Evolutionary conservation across 2,888 invertebrate genomes (phyloP), one percentile per base, ranked within the genome.

Genomic region (Ligdia adustata): DNA sequence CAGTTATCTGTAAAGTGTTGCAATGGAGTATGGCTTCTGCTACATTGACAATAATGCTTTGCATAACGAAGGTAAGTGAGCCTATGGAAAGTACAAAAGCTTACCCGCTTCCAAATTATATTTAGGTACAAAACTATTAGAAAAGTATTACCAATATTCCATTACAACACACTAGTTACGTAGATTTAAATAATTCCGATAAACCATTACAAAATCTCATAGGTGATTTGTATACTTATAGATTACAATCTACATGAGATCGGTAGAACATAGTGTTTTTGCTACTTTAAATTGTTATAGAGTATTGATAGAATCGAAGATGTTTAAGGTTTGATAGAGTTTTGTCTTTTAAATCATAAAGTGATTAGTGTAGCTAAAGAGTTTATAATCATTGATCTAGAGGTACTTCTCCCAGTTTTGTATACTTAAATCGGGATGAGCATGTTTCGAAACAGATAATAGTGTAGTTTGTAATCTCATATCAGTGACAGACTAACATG

Each of bases 21-120:
- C 84, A 82, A 86, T 90, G 90, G 89, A 86, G 82, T 86, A 88
- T 89, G 82, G 86, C 89, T 87, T 84, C 78, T 64, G 86, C 84
- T 89, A 85, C 55, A 46, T 75, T 66, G 72, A 78, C 51, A 63
- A 79, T 55, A 69, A 66, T 67, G 79, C 82, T 84, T 80, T 69
- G 79, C 80, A 56, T 61, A 58, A 62, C 50, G 52, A 67, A 79
- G 84, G 84, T 84, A 84, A 82, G 84, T 37, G 41, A 63, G 80
- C 82, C 79, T 79, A 66, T 37, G 41, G 62, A 60, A 68, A 62
- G 54, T 71, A 70, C 38, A 49, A 47, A 40, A 42, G 51, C 49
- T 61, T 66, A 75, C 72, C 50, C 54, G 79, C 80, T 80, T 78
- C 52, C 62, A 64, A 66, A 59, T 69, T 59, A 65, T 71, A 61